Base-by-base conservation (phyloP, 2,113 vertebrate species). In the Neolamprologus cancellatus region DNA sequence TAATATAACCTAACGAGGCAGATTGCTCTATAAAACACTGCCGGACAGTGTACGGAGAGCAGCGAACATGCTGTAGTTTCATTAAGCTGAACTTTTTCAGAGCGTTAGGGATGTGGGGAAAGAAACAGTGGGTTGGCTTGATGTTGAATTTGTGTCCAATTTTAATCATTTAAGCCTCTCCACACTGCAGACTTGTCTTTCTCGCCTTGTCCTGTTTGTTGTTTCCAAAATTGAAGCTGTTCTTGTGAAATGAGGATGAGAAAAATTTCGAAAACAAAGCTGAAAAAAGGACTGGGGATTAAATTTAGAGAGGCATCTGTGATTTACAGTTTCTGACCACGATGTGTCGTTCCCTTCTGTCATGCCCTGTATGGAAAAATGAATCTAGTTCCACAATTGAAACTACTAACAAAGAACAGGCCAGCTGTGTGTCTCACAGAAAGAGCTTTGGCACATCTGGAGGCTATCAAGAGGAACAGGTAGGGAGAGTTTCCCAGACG, bases 11-110 rank as follows among this genome's bases (percentile, higher is more conserved):
- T 86, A 93, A 94, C 84, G 85, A 87, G 74, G 89, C 86, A 85
- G 91, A 89, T 90, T 80, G 18, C 91, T 92, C 89, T 71, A 53
- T 91, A 83, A 82, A 92, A 91, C 88, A 25, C 85, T 84, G 89
- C 80, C 83, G 93, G 91, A 94, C 90, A 83, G 84, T 79, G 64
- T 76, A 83, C 9, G 52, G 89, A 83, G 90, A 86, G 91, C 82
- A 82, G 89, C 64, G 28, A 88, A 93, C 93, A 95, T 83, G 88
- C 78, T 95, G 94, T 80, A 92, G 79, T 92, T 94, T 92, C 93
- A 94, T 95, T 94, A 95, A 28, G 78, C 11, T 30, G 28, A 71
- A 28, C 76, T 85, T 91, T 90, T 86, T 89, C 86, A 89, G 52
- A 69, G 36, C 18, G 15, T 83, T 88, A 76, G 61, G 78, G 50